These are phyloP conservation scores for Ceyx erithaca DNA, from an alignment of 2,797 vertebrate species.

Conservation along the genomic window DNA sequence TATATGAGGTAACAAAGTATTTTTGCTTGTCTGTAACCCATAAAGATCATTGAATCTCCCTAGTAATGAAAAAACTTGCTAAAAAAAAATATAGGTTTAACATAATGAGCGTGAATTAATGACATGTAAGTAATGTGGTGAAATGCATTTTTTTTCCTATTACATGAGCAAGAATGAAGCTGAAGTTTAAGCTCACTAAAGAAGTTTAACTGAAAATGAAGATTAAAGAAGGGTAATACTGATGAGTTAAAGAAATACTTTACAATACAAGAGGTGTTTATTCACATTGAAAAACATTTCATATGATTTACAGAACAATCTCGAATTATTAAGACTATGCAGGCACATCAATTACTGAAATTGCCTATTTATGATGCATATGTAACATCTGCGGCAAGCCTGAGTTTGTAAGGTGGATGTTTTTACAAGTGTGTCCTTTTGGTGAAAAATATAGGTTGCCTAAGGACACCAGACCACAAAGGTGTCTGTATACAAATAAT, in stretches of 20 bases:
- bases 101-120: neutral
- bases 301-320: neutral
- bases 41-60: neutral
- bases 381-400: neutral
- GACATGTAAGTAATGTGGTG: neutral
- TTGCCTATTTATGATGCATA: neutral
- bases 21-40: neutral
- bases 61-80: neutral
- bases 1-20: rapidly evolving
- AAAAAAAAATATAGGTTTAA: neutral
- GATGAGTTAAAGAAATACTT: neutral
- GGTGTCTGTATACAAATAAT: neutral
- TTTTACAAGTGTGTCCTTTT: neutral
- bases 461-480: neutral
- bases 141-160: neutral
- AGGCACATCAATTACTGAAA: neutral
- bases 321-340: neutral
- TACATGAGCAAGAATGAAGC: neutral
- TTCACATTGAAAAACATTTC: neutral
- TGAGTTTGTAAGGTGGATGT: neutral
- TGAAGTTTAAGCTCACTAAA: neutral
- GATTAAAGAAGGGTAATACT: neutral
- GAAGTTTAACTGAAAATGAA: neutral
- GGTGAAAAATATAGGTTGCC: neutral
- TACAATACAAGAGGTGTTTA: neutral